Evolutionary conservation across 2,888 invertebrate genomes (phyloP).

Genomic region (Andricus curvator): DNA sequence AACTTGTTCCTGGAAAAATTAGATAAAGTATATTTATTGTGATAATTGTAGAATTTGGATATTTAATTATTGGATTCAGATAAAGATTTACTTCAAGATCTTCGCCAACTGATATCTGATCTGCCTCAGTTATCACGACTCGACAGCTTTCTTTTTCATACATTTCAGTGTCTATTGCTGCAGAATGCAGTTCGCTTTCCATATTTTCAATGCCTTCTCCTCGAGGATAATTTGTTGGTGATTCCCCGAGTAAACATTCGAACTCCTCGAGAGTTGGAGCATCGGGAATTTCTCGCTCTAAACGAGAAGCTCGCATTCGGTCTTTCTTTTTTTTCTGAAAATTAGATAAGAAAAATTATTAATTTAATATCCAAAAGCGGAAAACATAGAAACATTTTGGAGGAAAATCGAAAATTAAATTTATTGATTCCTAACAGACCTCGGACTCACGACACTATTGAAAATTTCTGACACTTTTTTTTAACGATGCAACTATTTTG

Average conservation of each 20-base stretch:
- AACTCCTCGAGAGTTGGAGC: slow-evolving; percentile 75
- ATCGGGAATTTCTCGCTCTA: slow-evolving; percentile 72
- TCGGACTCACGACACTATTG: too few relatives aligned
- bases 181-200: slow-evolving; percentile 76
- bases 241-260: slow-evolving; percentile 74
- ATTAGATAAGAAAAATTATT: not conserved
- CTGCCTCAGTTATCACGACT: slow-evolving; percentile 33
- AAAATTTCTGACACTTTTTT: too few relatives aligned
- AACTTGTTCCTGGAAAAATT: slow-evolving; percentile 17
- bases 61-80: not conserved
- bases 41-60: not conserved
- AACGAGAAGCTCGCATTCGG: slow-evolving; percentile 61
- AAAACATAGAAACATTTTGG: too few relatives aligned
- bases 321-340: slow-evolving; percentile 70
- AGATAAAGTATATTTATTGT: not conserved
- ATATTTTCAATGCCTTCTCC: slow-evolving; percentile 75
- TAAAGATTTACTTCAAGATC: slow-evolving; percentile 4
- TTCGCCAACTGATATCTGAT: slow-evolving; percentile 31
- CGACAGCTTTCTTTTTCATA: slow-evolving; percentile 67
- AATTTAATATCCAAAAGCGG: too few relatives aligned
- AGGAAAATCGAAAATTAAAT: too few relatives aligned
- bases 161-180: slow-evolving; percentile 73
- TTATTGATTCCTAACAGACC: too few relatives aligned
- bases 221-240: slow-evolving; percentile 74
- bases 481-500: too few relatives aligned